Conservation (phyloP, 2,113 vertebrate species). For the Trematomus loennbergii region DNA sequence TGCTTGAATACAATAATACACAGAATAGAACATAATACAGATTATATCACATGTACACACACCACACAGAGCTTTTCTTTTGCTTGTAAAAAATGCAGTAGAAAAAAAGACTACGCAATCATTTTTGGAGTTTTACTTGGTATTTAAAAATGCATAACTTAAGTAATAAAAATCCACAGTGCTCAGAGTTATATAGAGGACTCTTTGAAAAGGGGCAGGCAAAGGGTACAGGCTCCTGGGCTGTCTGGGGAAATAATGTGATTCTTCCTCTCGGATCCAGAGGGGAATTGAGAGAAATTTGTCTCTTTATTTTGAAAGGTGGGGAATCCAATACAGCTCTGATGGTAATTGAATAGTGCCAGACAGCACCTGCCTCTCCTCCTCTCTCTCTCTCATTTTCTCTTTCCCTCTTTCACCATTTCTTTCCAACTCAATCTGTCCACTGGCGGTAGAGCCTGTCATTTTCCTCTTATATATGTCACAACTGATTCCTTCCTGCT, state of each 20-base stretch:
- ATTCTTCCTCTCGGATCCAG: conserved; percentile 71
- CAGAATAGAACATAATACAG: conserved; percentile 72
- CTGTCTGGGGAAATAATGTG: conserved; percentile 68
- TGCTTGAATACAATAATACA: conserved; percentile 74
- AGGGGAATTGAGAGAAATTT: conserved; percentile 67
- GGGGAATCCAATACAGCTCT: conserved; percentile 74
- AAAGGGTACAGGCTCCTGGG: conserved; percentile 65
- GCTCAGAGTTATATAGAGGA: conserved; percentile 66
- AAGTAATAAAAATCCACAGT: conserved; percentile 80
- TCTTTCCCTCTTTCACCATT: conserved; percentile 62
- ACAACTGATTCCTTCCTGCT: conserved; percentile 51
- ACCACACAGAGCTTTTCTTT: conserved; percentile 31
- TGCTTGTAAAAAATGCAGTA: conserved; percentile 73
- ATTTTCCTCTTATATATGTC: conserved; percentile 62
- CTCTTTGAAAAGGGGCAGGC: conserved; percentile 64
- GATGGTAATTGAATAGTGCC: conserved; percentile 80
- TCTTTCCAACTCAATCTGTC: conserved; percentile 71
- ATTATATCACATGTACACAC: conserved; percentile 73
- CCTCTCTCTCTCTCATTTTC: conserved; percentile 62
- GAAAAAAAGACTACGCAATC: conserved; percentile 68
- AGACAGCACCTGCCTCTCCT: conserved; percentile 78
- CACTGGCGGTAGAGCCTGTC: conserved; percentile 49
- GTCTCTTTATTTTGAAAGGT: conserved; percentile 76
- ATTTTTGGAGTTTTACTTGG: conserved; percentile 63
- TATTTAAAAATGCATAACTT: conserved; percentile 79